Percentiles rank a stretch among this genome's conserved stretches.
phyloP scores from a whole-genome alignment of 2,113 vertebrate species.

The Anhinga rufa region DNA sequence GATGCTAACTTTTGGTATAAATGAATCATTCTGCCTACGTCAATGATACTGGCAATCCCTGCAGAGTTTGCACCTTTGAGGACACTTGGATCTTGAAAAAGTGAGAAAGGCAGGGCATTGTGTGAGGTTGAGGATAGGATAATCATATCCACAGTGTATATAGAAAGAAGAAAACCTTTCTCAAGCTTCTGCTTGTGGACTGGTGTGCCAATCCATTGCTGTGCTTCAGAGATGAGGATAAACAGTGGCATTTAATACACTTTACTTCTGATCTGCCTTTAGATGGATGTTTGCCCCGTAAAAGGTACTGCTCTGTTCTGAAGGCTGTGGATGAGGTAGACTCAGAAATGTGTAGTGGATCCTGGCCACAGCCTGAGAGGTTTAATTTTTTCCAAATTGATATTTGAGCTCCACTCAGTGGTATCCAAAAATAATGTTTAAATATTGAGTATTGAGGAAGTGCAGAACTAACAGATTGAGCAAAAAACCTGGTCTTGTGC shows the following conservation, averaged over 20 bases:
- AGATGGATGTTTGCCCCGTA: not conserved
- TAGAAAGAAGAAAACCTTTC: not conserved
- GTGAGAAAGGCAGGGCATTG: not conserved
- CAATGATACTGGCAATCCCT: not conserved
- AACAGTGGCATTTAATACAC: not conserved
- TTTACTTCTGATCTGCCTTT: not conserved
- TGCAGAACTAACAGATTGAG: not conserved
- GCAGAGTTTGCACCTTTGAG: not conserved
- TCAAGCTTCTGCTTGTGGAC: not conserved
- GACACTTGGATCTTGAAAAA: not conserved
- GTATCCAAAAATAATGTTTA: not conserved
- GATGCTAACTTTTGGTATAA: not conserved
- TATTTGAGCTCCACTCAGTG: conserved; percentile 63
- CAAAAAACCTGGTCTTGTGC: not conserved
- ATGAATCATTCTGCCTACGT: not conserved
- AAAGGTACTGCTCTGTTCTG: not conserved
- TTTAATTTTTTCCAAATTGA: conserved; percentile 5
- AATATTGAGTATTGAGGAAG: not conserved
- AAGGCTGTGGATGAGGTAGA: not conserved
- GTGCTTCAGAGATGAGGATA: not conserved
- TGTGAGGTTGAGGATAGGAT: not conserved
- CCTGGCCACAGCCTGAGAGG: not conserved
- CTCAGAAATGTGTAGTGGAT: not conserved
- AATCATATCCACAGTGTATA: not conserved
- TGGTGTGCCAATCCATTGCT: not conserved